Evolutionary conservation across 1,140 invertebrate species (phyloP).

Genomic region (Zaprionus vittiger): DNA sequence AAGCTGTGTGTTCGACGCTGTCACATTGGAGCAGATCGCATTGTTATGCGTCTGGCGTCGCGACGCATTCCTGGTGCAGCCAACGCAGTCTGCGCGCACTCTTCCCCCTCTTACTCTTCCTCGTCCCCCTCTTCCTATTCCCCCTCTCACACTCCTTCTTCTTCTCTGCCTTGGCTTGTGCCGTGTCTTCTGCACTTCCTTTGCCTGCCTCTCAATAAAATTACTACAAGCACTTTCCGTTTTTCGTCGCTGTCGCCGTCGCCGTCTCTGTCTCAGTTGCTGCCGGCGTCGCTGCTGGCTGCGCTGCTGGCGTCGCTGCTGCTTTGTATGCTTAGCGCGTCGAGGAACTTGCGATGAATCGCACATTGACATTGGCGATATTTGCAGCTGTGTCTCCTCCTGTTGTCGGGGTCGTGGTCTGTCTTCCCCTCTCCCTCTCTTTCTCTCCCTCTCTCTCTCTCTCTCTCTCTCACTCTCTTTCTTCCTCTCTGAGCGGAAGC

Average conservation of each 20-base stretch:
- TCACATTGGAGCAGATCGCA: slow-evolving; percentile 43
- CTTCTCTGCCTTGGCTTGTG: slow-evolving; percentile 50
- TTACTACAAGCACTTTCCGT: slow-evolving; percentile 72
- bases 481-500: slow-evolving; percentile 51
- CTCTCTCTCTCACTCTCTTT: slow-evolving; percentile 5
- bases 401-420: slow-evolving; percentile 34
- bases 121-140: neutral
- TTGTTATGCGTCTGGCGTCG: slow-evolving; percentile 72
- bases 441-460: neutral
- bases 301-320: slow-evolving; percentile 5
- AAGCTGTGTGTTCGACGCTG: neutral
- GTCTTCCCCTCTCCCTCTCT: neutral
- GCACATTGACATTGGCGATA: slow-evolving; percentile 59
- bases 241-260: slow-evolving; percentile 32
- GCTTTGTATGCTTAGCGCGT: slow-evolving; percentile 59
- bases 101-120: neutral
- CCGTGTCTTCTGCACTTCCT: slow-evolving; percentile 41
- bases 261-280: slow-evolving; percentile 1
- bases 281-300: neutral
- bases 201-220: slow-evolving; percentile 68
- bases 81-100: slow-evolving; percentile 13
- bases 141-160: neutral
- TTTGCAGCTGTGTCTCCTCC: slow-evolving; percentile 46
- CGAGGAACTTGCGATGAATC: slow-evolving; percentile 39
- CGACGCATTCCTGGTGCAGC: slow-evolving; percentile 53